Conservation (phyloP, 2,113 vertebrate genomes). For the Ariopsis seemanni region DNA sequence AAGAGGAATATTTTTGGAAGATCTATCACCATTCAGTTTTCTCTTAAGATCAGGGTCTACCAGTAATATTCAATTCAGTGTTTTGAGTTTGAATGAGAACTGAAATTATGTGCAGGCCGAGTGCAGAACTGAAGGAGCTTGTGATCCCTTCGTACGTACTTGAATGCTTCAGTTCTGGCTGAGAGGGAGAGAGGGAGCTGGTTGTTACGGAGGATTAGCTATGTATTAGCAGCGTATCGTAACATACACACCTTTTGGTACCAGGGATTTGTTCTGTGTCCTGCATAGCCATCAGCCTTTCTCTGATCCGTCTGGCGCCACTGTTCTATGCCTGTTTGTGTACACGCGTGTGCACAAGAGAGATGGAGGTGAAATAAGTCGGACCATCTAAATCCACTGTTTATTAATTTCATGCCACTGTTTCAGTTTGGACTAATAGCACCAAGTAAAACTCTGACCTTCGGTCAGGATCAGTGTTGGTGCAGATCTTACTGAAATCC, state of each 20-base stretch:
- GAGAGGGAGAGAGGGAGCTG: not conserved
- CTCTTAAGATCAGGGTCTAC: not conserved
- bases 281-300: not conserved
- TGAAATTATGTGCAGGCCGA: not conserved
- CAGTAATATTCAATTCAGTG: not conserved
- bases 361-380: not conserved
- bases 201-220: constrained; percentile 19
- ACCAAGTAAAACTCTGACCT: not conserved
- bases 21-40: not conserved
- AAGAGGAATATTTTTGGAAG: not conserved
- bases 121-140: not conserved
- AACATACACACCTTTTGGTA: not conserved
- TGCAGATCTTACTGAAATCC: not conserved
- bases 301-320: constrained; percentile 19
- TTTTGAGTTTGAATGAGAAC: not conserved
- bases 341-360: not conserved
- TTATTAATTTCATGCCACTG: not conserved
- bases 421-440: not conserved
- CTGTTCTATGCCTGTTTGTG: not conserved
- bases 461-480: not conserved
- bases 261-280: constrained; percentile 10
- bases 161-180: not conserved
- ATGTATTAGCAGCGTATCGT: constrained; percentile 5
- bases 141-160: not conserved
- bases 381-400: not conserved